Base-by-base conservation (phyloP, 2,113 vertebrate species). In the Nematolebias whitei region DNA sequence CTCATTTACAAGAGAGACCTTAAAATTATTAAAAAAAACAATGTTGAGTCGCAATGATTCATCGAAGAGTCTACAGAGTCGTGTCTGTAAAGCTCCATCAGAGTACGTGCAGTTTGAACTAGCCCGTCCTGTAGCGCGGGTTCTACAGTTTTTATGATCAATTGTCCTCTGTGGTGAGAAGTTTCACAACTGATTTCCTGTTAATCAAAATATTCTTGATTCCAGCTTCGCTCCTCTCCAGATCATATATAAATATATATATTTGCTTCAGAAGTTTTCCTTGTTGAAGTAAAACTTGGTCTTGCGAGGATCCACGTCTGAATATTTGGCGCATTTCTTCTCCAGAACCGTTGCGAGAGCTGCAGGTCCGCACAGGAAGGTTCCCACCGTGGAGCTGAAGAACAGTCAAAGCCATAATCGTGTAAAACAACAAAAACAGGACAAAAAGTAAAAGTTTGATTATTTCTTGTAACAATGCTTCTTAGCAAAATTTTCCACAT, bases 231-330 rank as follows among this genome's bases (percentile, higher is more conserved):
- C 19, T 39, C 5, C 14, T 76, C 8, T n/a, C 19, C 18, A 24
- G 7, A 5, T 19, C n/a, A n/a, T n/a, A n/a, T n/a, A n/a, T n/a
- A n/a, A n/a, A n/a, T n/a, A n/a, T n/a, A n/a, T n/a, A n/a, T n/a
- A n/a, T n/a, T n/a, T n/a, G n/a, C 4, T 67, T 95, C 85, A 98
- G 61, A 98, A 98, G 54, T 96, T 97, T 76, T 98, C 96, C 77
- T 97, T 96, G 91, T 98, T 97, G 87, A 98, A 97, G 78, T 97
- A 97, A 89, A 98, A 98, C 62, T 93, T 92, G 68, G 95, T 95
- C 63, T 95, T 98, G 19, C 95, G 92, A 40, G 94, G 95, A 86
- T 98, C 95, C 64, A 97, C 79, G 16, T 95, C 95, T 0, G 95
- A 96, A 67, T 94, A 94, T 9, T 94, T 94, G 4, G 84, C 90